Conservation (phyloP, 2,113 vertebrate genomes). For the Halichoerus grypus region DNA sequence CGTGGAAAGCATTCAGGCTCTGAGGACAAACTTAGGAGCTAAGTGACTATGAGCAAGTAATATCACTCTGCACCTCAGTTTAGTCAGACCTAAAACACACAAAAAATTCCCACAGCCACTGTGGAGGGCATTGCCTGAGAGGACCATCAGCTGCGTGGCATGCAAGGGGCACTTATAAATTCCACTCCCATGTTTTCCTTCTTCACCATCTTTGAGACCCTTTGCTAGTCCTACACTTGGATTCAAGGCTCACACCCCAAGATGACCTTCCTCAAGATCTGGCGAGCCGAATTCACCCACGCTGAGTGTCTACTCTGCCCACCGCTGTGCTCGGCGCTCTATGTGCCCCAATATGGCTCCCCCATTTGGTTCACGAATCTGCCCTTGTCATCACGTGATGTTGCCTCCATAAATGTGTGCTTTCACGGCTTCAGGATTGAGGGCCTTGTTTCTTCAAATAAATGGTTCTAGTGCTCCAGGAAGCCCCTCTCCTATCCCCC, state of each 20-base stretch:
- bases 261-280: not conserved
- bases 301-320: not conserved
- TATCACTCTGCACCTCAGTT: not conserved
- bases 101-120: not conserved
- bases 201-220: not conserved
- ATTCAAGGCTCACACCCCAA: not conserved
- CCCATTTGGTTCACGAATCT: not conserved
- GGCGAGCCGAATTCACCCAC: not conserved
- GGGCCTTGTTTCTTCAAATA: not conserved
- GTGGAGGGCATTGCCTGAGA: not conserved
- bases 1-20: not conserved
- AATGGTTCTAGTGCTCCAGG: not conserved
- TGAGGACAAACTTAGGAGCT: not conserved
- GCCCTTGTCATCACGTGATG: not conserved
- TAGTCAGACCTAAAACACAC: not conserved
- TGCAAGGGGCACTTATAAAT: not conserved
- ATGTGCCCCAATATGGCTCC: fast-evolving
- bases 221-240: not conserved
- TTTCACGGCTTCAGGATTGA: not conserved
- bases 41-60: not conserved
- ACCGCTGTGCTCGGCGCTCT: fast-evolving
- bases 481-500: not conserved
- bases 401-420: fast-evolving
- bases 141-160: not conserved
- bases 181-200: not conserved